Base-by-base conservation (phyloP, 1,140 invertebrate species). In the Drosophila sp. region DNA sequence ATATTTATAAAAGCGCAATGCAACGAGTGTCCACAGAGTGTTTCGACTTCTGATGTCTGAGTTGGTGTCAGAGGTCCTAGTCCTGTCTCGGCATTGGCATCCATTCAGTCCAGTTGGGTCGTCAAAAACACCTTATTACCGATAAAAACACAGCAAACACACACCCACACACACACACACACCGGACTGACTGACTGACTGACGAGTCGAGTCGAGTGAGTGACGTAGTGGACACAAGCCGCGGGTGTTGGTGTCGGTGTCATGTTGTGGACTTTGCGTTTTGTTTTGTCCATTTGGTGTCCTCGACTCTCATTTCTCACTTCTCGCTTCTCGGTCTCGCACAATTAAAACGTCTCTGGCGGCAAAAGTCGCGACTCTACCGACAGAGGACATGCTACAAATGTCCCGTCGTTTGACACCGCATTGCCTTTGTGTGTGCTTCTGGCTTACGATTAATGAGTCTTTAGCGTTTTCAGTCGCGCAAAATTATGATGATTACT, bases 311-410 rank as follows among this genome's bases (percentile, higher is more conserved):
- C 30, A 30, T 2, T 30, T 4, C 30, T 30, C 30, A 30, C 30
- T 38, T 38, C 10, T 3, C 35, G 3, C 8, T 38, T 38, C 35
- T 38, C 10, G 35, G 78, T n/a, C 40, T 41, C 67, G 40, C 54
- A 89, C 84, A 89, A 87, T 87, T 89, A 87, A 89, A 83, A 89
- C 70, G 69, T 61, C 72, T 80, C 76, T 80, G 66, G 57, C 69
- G 66, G 84, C 77, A 62, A 83, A 83, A 80, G 69, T 83, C 80
- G 77, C 83, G 80, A 77, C 62, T 69, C 57, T 55, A 66, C 10
- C 35, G 8, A 63, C 41, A 27, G 78, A 66, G 66, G 64, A 73
- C 66, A 70, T 66, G 66, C 67, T 66, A 80, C 71, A 70, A 80
- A 70, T 78, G 71, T 78, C 70, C 71, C 70, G 74, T 75, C 60